A percentile compares a stretch with the other conserved stretches of the same genome.
phyloP scores from a whole-genome alignment of 2,888 invertebrate species.

The Ophion ventricosus region DNA sequence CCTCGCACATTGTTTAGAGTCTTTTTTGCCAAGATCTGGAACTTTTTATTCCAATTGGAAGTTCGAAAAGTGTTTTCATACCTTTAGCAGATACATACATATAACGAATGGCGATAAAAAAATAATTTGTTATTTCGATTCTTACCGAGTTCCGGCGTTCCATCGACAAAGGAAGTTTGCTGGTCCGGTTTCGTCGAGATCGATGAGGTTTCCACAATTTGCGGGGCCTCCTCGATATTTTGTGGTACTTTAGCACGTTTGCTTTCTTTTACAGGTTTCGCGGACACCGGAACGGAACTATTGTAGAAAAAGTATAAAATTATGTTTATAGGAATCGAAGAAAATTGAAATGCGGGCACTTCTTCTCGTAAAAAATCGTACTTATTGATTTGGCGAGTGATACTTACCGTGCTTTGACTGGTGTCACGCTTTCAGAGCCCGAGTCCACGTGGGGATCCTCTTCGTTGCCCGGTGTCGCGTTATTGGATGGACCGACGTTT shows the following conservation, averaged over 20 bases:
- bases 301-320: background rate
- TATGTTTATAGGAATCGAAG: background rate
- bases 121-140: background rate
- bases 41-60: background rate
- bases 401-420: constrained; percentile 27
- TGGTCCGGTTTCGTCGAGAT: constrained; percentile 6
- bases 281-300: background rate
- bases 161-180: constrained; percentile 1
- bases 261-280: constrained; percentile 9
- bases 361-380: background rate
- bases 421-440: constrained; percentile 28
- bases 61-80: background rate
- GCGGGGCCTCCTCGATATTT: constrained; percentile 11
- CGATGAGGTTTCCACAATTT: constrained; percentile 36
- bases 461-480: constrained; percentile 54
- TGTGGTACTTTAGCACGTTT: constrained; percentile 3
- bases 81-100: too few relatives aligned
- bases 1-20: background rate
- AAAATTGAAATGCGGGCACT: background rate
- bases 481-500: constrained; percentile 81
- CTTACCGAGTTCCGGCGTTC: constrained; percentile 45
- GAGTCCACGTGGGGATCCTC: constrained; percentile 29
- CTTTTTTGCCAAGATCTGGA: background rate
- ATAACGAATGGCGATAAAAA: background rate
- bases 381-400: background rate